Base-by-base conservation (phyloP, 2,888 invertebrate species). In the Lithophane leautieri region DNA sequence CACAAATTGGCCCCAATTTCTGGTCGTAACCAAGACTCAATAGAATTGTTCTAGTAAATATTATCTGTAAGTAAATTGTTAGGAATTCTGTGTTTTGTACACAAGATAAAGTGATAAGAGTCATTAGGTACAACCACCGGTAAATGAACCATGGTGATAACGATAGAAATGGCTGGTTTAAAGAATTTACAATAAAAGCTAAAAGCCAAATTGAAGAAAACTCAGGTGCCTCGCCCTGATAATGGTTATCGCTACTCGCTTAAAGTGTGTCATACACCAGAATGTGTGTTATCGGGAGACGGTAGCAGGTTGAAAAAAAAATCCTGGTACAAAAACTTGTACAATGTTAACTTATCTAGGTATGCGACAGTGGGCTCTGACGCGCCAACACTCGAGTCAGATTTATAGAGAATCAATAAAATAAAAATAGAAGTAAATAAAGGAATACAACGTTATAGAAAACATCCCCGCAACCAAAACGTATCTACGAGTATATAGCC, bases 1-100 rank as follows among this genome's bases (percentile, higher is more conserved):
- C 87, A 90, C 91, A 92, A 94, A 94, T 93, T 95, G 94, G 91
- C 90, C 93, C 90, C 91, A 94, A 95, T 93, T 88, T 89, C 86
- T 87, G 85, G 73, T 90, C 76, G 82, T 82, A 84, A 85, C 79
- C 75, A 76, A 78, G 74, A 66, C 84, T 85, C 78, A 81, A 88
- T 85, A 85, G 78, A 88, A 86, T 83, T 86, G 81, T 86, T 84
- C 77, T 79, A 81, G 79, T 84, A 73, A 80, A 86, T 77, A 81
- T 79, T 84, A 75, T 73, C 47, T 78, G 70, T 69, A 72, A 74
- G 78, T 83, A 86, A 87, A 86, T 85, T 78, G 79, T 75, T 80
- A 52, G 70, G 76, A 86, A 81, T 79, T 76, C 78, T 75, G 60
- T 78, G 66, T 81, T 81, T 73, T 67, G 61, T 71, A 83, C 72